These are phyloP conservation scores for Sarcophaga caerulescens DNA, from an alignment of 2,888 invertebrate species.

Conservation along the genomic window DNA sequence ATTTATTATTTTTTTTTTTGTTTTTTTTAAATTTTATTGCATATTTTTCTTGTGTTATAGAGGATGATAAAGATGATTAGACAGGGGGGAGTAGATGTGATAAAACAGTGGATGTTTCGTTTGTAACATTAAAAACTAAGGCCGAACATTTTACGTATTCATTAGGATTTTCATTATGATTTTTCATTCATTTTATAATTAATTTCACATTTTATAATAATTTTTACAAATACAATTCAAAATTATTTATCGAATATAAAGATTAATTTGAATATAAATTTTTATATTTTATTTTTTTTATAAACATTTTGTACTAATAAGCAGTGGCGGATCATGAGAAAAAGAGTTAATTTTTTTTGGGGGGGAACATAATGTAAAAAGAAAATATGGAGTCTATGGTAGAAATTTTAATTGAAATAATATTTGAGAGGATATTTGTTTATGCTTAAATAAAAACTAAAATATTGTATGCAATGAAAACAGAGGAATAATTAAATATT, in stretches of 20 bases:
- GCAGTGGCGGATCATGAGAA: slow-evolving; percentile 34
- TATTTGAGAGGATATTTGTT: neutral
- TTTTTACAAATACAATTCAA: slow-evolving; percentile 30
- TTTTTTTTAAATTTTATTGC: slow-evolving; percentile 61
- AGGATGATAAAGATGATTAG: slow-evolving; percentile 7
- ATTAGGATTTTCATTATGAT: neutral
- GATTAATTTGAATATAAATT: slow-evolving; percentile 39
- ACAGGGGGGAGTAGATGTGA: neutral
- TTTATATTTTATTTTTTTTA: slow-evolving; percentile 27
- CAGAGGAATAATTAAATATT: neutral
- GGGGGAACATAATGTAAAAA: no score
- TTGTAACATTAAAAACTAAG: slow-evolving; percentile 61
- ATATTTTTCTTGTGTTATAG: slow-evolving; percentile 64
- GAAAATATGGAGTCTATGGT: no score
- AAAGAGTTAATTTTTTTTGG: no score
- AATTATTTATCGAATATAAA: slow-evolving; percentile 41
- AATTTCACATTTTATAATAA: slow-evolving; percentile 21
- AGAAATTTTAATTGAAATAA: no score
- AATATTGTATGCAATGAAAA: neutral
- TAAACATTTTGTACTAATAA: slow-evolving; percentile 64
- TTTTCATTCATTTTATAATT: neutral
- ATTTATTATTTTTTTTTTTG: slow-evolving; percentile 42
- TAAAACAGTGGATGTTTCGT: neutral
- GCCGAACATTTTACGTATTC: slow-evolving; percentile 68
- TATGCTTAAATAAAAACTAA: slow-evolving; percentile 29